A percentile compares a stretch with the other conserved stretches of the same genome.
phyloP scores from a whole-genome alignment of 92 coral and sea anemone species.

The Actinernus sp. region DNA sequence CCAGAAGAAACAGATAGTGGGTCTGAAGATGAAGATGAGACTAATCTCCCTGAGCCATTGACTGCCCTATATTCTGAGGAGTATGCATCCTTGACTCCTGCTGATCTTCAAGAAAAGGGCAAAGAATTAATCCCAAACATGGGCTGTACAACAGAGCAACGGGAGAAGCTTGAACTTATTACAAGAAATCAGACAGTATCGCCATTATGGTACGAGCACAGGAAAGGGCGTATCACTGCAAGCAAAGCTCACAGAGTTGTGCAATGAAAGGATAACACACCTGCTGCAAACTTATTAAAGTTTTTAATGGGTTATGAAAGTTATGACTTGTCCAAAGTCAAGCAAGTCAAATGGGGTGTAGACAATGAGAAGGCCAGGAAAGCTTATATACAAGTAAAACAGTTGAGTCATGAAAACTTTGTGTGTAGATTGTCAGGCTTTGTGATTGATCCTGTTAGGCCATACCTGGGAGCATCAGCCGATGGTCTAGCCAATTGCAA shows the following conservation, averaged over 20 bases:
- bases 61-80: conserved; percentile 12
- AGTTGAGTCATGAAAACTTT: conserved; percentile 1
- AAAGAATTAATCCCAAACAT: background rate
- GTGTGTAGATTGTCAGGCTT: conserved; percentile 23
- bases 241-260: conserved; percentile 22
- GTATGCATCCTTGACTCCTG: background rate
- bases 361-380: conserved; percentile 21
- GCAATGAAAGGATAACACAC: conserved; percentile 1
- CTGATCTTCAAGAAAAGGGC: background rate
- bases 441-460: conserved; percentile 15
- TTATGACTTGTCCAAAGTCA: background rate
- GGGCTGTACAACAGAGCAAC: conserved; percentile 1
- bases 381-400: background rate
- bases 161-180: conserved; percentile 5
- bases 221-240: conserved; percentile 29
- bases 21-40: conserved; percentile 39
- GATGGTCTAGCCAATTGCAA: conserved; percentile 19
- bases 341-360: conserved; percentile 4
- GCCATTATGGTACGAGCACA: conserved; percentile 26
- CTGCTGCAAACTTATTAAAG: conserved; percentile 14
- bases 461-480: conserved; percentile 29
- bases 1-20: conserved; percentile 45
- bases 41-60: conserved; percentile 6
- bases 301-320: conserved; percentile 20
- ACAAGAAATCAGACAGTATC: conserved; percentile 20